Percentiles rank a stretch among this genome's conserved stretches.
Conservation (phyloP, 2,888 invertebrate species). For the Cyrtodaria siliqua region DNA sequence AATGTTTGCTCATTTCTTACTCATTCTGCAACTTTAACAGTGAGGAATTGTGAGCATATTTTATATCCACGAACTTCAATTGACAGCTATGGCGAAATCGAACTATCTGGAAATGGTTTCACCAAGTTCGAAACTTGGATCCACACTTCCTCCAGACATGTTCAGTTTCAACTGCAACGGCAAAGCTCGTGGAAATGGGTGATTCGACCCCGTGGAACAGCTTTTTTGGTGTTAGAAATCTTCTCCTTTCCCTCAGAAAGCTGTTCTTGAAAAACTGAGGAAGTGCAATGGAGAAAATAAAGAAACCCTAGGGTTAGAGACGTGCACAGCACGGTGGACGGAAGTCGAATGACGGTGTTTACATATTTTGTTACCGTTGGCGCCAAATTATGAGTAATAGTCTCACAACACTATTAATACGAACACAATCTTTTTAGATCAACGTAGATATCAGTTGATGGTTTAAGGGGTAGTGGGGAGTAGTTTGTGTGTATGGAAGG, state of each 20-base stretch:
- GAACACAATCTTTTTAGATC: too few relatives aligned
- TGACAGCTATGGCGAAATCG: neutral
- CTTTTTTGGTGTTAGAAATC: conserved; percentile 25
- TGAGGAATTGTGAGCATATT: neutral
- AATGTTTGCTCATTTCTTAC: neutral
- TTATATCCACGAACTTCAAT: neutral
- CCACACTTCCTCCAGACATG: neutral
- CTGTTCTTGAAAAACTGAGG: conserved; percentile 50
- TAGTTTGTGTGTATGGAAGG: too few relatives aligned
- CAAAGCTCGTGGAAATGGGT: neutral
- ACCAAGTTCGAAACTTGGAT: conserved; percentile 4
- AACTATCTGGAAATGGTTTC: neutral
- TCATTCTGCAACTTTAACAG: neutral
- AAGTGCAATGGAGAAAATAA: conserved; percentile 22
- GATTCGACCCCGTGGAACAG: conserved; percentile 17
- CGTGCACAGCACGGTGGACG: conserved; percentile 32
- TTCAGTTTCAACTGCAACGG: neutral
- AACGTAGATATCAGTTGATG: too few relatives aligned
- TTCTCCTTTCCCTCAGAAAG: conserved; percentile 31
- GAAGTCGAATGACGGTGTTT: conserved; percentile 11
- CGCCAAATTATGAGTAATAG: too few relatives aligned
- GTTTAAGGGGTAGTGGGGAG: too few relatives aligned
- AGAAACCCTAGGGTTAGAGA: conserved; percentile 43
- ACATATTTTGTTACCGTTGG: too few relatives aligned
- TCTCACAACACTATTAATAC: too few relatives aligned